Evolutionary conservation across 2,797 vertebrate genomes (phyloP).

Genomic region (Cirrhinus molitorella): DNA sequence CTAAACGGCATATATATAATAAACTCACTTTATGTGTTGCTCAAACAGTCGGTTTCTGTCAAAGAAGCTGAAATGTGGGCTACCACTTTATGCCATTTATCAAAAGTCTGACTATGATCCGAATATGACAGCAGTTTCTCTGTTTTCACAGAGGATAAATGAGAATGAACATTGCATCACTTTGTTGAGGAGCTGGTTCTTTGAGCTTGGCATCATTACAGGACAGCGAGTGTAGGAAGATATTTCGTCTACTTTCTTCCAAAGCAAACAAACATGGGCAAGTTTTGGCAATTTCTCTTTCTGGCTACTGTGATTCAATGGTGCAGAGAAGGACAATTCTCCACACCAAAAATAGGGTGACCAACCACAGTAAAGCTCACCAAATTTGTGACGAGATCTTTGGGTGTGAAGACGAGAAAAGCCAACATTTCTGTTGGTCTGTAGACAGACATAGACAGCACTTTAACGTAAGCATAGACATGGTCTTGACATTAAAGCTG

Average conservation of each 20-base stretch:
- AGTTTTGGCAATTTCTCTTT: conserved; percentile 27
- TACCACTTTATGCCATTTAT: neutral
- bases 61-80: neutral
- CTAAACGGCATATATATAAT: neutral
- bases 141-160: neutral
- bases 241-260: neutral
- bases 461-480: neutral
- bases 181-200: neutral
- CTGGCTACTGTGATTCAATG: conserved; percentile 36
- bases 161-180: conserved; percentile 12
- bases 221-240: conserved; percentile 23
- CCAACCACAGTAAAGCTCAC: neutral
- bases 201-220: conserved; percentile 4
- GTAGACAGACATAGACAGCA: neutral
- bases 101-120: neutral
- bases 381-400: neutral
- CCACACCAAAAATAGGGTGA: too few relatives aligned
- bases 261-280: conserved; percentile 33
- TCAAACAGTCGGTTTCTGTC: neutral
- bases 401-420: neutral
- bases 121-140: neutral
- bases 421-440: neutral
- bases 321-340: neutral
- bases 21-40: neutral
- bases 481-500: neutral